Evolutionary conservation across 2,113 vertebrate genomes (phyloP).

Genomic region (Ciconia stormi): DNA sequence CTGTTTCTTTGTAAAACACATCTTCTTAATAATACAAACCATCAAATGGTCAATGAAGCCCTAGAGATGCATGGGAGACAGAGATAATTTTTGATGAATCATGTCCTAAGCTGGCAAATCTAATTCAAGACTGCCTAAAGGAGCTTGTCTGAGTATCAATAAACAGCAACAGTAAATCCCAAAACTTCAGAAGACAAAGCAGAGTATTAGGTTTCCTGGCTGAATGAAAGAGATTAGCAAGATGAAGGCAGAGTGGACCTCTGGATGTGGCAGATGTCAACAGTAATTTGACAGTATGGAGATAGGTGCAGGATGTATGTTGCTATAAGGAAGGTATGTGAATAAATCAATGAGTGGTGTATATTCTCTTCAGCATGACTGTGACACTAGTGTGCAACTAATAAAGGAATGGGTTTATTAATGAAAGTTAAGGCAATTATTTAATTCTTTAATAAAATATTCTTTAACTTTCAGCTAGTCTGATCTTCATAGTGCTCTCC

Average conservation of each 20-base stretch:
- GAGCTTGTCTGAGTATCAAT: neutral
- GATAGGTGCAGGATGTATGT: neutral
- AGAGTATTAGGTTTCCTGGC: neutral
- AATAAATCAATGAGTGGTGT: neutral
- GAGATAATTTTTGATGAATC: neutral
- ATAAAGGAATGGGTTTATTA: neutral
- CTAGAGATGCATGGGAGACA: neutral
- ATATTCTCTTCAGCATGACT: neutral
- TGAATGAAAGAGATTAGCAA: neutral
- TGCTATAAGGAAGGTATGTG: neutral
- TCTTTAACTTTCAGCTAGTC: neutral
- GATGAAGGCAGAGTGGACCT: neutral
- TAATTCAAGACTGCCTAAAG: neutral
- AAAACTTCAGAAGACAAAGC: neutral
- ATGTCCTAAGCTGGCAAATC: neutral
- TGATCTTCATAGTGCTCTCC: neutral
- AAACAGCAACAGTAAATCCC: neutral
- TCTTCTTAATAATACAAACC: neutral
- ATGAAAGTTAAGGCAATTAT: constrained; percentile 43
- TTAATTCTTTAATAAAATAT: constrained; percentile 64
- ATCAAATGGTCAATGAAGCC: neutral
- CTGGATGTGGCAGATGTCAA: neutral
- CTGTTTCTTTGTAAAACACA: neutral
- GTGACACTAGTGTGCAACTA: neutral
- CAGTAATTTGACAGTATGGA: neutral